phyloP scores from a whole-genome alignment of 2,888 invertebrate species.

The Balanococcus diminutus region DNA sequence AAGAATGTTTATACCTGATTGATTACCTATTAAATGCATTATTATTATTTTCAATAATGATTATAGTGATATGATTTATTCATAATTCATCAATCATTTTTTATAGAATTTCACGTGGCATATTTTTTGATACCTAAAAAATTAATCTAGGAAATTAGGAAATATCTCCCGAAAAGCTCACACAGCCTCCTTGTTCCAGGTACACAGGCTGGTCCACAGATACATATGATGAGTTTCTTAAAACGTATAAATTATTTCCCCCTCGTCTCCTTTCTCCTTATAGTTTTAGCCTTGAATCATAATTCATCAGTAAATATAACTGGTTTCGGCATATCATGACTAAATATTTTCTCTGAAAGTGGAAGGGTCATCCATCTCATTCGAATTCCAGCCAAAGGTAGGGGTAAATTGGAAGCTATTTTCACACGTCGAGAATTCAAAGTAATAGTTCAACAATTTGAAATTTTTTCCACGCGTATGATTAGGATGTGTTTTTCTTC shows the following conservation, averaged over 20 bases:
- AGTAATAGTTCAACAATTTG: not conserved
- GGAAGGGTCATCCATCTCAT: conserved; percentile 1
- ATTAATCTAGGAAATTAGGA: not conserved
- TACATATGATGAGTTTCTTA: not conserved
- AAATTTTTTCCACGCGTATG: not conserved
- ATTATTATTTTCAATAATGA: no score
- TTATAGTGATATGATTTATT: no score
- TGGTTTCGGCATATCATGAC: conserved; percentile 31
- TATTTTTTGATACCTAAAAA: not conserved
- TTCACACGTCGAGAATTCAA: conserved; percentile 1
- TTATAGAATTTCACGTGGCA: no score
- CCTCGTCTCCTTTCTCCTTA: not conserved
- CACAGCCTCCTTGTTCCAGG: not conserved
- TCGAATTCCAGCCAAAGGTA: not conserved
- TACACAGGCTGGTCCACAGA: no score
- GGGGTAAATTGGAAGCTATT: not conserved
- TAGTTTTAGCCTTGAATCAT: not conserved
- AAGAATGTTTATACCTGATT: no score
- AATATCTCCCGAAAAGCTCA: not conserved
- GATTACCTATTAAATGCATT: no score
- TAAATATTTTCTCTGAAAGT: conserved; percentile 22
- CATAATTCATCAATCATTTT: no score
- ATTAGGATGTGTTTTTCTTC: not conserved
- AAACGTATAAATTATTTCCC: not conserved
- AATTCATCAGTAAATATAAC: conserved; percentile 27